Conservation (phyloP, 2,888 invertebrate genomes). For the Mythimna pallens region DNA sequence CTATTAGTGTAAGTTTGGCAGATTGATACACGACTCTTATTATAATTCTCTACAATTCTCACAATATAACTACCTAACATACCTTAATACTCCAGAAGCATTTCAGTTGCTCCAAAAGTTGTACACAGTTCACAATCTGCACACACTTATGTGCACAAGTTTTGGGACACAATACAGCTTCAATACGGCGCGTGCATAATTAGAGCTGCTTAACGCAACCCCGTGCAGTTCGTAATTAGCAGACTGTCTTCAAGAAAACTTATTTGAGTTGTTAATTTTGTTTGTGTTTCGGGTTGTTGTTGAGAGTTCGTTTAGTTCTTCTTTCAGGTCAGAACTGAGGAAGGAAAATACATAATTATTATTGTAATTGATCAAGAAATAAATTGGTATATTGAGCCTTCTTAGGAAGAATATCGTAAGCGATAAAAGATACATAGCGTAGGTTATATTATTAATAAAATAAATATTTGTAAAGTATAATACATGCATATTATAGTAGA, state of each 20-base stretch:
- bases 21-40: neutral
- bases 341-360: no score
- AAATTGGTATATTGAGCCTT: no score
- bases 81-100: slow-evolving; percentile 1
- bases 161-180: slow-evolving; percentile 40
- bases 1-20: no score
- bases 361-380: no score
- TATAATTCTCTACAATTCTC: neutral
- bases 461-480: no score
- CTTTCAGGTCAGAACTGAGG: no score
- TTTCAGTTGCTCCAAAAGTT: slow-evolving; percentile 39
- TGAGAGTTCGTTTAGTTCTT: slow-evolving; percentile 2
- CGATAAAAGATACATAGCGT: no score
- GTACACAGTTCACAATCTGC: slow-evolving; percentile 39
- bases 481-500: no score
- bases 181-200: slow-evolving; percentile 48
- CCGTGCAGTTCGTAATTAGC: slow-evolving; percentile 42
- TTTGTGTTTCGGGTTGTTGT: slow-evolving; percentile 22
- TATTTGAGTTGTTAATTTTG: slow-evolving; percentile 38
- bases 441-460: no score
- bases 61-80: neutral
- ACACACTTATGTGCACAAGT: slow-evolving; percentile 23
- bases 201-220: slow-evolving; percentile 48
- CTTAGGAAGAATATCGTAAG: no score
- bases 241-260: slow-evolving; percentile 27